These are phyloP conservation scores for Bos javanicus DNA, from an alignment of 2,113 vertebrate genomes.

Conservation along the genomic window DNA sequence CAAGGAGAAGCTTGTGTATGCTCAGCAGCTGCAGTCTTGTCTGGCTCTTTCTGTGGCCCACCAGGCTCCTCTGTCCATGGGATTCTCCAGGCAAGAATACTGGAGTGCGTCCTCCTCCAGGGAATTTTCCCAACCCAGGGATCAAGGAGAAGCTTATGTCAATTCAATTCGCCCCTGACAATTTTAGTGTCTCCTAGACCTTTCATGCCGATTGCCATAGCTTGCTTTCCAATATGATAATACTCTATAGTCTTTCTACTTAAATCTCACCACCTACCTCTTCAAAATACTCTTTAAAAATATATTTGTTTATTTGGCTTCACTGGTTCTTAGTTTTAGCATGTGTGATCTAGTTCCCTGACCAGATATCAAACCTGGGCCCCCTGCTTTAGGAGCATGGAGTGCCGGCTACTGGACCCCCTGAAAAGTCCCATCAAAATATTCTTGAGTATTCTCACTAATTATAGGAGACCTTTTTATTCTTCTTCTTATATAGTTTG, in stretches of 20 bases:
- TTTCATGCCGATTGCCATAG: background rate
- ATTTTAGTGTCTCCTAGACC: background rate
- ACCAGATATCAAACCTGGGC: background rate
- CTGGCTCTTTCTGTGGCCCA: fast-evolving
- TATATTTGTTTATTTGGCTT: background rate
- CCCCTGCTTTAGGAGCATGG: background rate
- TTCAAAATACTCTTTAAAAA: background rate
- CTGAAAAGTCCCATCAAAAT: background rate
- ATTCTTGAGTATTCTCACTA: background rate
- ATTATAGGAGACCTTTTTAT: background rate
- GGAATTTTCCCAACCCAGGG: background rate
- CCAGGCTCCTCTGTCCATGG: background rate
- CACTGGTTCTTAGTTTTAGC: background rate
- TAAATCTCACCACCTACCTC: background rate
- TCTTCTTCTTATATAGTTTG: background rate
- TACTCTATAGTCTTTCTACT: background rate
- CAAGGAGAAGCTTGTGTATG: background rate
- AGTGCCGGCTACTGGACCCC: background rate
- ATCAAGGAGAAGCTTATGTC: background rate
- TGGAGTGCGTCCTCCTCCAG: background rate
- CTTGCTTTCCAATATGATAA: background rate
- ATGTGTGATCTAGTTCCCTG: background rate
- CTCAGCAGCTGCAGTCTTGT: background rate
- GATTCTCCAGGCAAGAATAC: background rate
- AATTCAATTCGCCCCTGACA: background rate